Percentiles rank a stretch among this genome's conserved stretches.
phyloP scores from a whole-genome alignment of 2,797 vertebrate genomes.

The Tenualosa thibaudeaui region DNA sequence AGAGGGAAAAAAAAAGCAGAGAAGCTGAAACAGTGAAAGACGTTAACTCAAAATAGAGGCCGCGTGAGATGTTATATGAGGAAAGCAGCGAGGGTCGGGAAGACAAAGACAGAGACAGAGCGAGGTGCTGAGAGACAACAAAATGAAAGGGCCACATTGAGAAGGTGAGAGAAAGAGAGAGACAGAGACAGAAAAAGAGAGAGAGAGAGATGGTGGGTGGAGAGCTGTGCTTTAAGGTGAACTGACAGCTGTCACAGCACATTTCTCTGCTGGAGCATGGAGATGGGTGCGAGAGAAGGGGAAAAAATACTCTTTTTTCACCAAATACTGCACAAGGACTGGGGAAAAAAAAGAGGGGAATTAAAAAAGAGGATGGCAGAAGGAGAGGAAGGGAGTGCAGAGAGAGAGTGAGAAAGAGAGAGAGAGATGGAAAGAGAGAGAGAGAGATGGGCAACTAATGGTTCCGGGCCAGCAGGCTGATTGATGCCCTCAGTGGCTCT shows the following conservation, averaged over 20 bases:
- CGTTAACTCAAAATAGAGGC: constrained; percentile 34
- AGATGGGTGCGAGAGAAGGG: constrained; percentile 38
- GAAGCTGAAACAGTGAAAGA: constrained; percentile 35
- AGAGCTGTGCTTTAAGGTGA: constrained; percentile 56
- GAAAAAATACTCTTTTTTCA: constrained; percentile 45
- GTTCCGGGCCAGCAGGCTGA: constrained; percentile 43
- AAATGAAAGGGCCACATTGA: neutral
- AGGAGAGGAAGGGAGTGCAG: neutral
- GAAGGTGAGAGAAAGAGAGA: constrained; percentile 38
- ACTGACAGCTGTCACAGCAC: constrained; percentile 62
- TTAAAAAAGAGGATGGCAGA: neutral
- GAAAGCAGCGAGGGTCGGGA: neutral
- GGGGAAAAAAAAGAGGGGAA: neutral
- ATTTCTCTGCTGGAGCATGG: constrained; percentile 44
- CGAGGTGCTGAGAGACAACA: neutral
- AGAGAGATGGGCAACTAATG: constrained; percentile 28
- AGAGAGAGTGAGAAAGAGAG: neutral
- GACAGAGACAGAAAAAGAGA: constrained; percentile 31
- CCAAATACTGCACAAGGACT: constrained; percentile 28
- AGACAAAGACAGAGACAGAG: constrained; percentile 11
- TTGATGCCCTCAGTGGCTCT: constrained; percentile 45
- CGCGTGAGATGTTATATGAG: constrained; percentile 24
- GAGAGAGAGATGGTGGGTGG: neutral
- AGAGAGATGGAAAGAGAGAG: neutral
- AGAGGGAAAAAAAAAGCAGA: neutral